A percentile compares a stretch with the other conserved stretches of the same genome.
Conservation (phyloP, 2,113 vertebrate genomes). For the Atrichornis clamosus region DNA sequence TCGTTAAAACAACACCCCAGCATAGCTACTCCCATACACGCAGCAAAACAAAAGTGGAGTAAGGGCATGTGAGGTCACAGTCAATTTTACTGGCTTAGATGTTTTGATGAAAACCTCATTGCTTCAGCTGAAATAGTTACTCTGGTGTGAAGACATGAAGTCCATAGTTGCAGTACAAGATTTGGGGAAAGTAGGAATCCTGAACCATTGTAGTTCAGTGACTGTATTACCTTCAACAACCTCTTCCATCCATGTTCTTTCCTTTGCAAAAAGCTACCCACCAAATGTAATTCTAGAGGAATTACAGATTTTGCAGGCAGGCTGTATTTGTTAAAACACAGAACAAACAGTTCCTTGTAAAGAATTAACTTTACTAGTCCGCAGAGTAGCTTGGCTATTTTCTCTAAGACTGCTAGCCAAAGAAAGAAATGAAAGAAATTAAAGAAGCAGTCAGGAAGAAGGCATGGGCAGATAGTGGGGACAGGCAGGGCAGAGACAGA, state of each 20-base stretch:
- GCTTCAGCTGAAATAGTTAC: background rate
- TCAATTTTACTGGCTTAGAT: background rate
- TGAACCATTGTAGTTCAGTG: background rate
- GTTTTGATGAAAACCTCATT: background rate
- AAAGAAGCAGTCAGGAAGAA: background rate
- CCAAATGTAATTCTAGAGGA: background rate
- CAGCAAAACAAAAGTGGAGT: background rate
- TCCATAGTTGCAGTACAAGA: background rate
- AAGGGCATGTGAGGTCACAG: background rate
- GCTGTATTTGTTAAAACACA: background rate
- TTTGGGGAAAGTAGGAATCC: background rate
- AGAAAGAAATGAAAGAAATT: background rate
- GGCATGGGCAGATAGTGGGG: background rate
- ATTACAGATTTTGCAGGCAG: background rate
- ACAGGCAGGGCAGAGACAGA: background rate
- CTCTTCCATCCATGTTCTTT: background rate
- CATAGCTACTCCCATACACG: background rate
- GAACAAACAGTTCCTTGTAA: background rate
- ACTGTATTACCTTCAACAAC: background rate
- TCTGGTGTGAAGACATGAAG: background rate
- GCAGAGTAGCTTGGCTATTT: background rate
- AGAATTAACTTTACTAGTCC: background rate
- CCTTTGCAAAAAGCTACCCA: background rate
- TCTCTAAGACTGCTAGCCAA: background rate
- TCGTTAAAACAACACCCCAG: background rate